Evolutionary conservation across 2,113 vertebrate species (phyloP), one percentile per base, ranked within the genome.

Genomic region (Tupaia chinensis): DNA sequence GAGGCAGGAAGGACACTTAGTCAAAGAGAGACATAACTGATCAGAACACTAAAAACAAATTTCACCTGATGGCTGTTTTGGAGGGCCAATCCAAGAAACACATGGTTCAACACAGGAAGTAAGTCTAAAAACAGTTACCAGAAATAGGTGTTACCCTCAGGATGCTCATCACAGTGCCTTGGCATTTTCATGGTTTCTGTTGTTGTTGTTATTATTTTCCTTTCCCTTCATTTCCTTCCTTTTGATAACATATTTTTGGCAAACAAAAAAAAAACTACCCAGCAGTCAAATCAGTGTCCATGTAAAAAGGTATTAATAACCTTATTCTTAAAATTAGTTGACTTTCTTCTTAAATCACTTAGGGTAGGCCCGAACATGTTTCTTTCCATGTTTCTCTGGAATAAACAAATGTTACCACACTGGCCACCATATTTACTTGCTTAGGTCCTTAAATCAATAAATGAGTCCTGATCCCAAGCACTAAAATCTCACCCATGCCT

Each of bases 331-430:
- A 63, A 88, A 92, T 63, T 20, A 22, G 66, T 0, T 12, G 20
- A 16, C 53, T 56, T 81, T 69, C 22, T 84, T 63, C n/a, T 27
- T 32, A 65, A 93, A 76, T 58, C 44, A 20, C n/a, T 79, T 11
- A 80, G 56, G 73, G 63, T 34, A 34, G 20, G 58, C 29, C 8
- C 77, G 20, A 56, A 4, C 8, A 27, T 4, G 29, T 11, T 17
- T 23, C 34, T 34, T 20, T 20, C 13, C 56, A 44, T 12, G 14
- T 72, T n/a, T 70, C 66, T 77, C 82, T 77, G 92, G 32, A 72
- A 29, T 10, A 63, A 23, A 11, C 10, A 15, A 12, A 17, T 60
- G 12, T 83, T 56, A 20, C 73, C 23, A 2, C 0, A 0, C 27
- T 22, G 7, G 9, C 10, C 17, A 11, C 70, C 14, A 2, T 10